Percentiles rank a stretch among this genome's conserved stretches.
Evolutionary conservation across 2,113 vertebrate species (phyloP).

Genomic region (Gymnocephalus cernua): DNA sequence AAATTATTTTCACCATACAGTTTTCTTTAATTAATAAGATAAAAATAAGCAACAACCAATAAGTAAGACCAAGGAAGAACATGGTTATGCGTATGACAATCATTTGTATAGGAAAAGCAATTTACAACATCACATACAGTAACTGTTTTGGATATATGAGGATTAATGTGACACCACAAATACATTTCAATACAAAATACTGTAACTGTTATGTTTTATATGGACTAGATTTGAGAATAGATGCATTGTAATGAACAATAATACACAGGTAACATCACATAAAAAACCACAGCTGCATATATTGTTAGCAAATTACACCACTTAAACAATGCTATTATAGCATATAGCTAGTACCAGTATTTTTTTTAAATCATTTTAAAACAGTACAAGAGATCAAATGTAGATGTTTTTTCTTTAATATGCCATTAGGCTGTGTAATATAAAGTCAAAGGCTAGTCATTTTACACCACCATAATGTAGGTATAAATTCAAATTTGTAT

Average conservation of each 20-base stretch:
- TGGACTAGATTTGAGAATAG: neutral
- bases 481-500: slow-evolving; percentile 1
- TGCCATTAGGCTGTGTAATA: neutral
- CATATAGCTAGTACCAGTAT: neutral
- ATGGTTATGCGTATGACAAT: neutral
- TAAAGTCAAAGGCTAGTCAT: slow-evolving; percentile 2
- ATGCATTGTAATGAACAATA: slow-evolving; percentile 20
- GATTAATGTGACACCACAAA: slow-evolving; percentile 5
- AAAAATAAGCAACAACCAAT: neutral
- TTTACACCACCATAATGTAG: neutral
- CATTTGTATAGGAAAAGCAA: neutral
- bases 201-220: neutral
- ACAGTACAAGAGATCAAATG: neutral
- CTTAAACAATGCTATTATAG: neutral
- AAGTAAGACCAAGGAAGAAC: neutral
- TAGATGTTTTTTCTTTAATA: neutral
- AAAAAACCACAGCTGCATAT: slow-evolving; percentile 32
- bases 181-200: slow-evolving; percentile 26
- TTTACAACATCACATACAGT: neutral
- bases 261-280: slow-evolving; percentile 29
- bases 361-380: slow-evolving; percentile 1
- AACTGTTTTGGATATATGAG: neutral
- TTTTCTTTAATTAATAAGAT: neutral
- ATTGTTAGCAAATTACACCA: neutral
- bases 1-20: neutral